Conservation (phyloP, 2,113 vertebrate genomes). For the Aplodontia rufa region DNA sequence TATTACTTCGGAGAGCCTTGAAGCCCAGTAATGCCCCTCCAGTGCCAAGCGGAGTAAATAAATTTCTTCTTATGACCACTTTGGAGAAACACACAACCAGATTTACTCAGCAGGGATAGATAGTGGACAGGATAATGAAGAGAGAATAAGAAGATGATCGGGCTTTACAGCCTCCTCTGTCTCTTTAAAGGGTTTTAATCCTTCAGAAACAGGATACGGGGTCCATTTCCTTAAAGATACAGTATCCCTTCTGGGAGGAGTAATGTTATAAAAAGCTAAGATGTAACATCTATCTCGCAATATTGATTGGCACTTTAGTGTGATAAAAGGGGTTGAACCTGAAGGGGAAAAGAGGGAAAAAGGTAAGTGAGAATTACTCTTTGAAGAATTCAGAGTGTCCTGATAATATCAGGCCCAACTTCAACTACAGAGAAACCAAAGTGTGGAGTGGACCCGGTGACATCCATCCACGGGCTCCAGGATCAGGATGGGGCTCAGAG, state of each 20-base stretch:
- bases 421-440: slow-evolving; percentile 29
- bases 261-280: slow-evolving; percentile 89
- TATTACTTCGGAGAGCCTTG: slow-evolving; percentile 91
- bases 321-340: slow-evolving; percentile 88
- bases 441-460: not conserved
- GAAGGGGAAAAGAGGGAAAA: slow-evolving; percentile 82
- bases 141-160: slow-evolving; percentile 92
- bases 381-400: slow-evolving; percentile 79
- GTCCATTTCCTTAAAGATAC: slow-evolving; percentile 93
- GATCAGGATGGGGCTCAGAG: not conserved
- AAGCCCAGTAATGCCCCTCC: slow-evolving; percentile 91
- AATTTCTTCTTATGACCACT: slow-evolving; percentile 94
- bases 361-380: slow-evolving; percentile 81
- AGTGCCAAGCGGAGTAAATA: slow-evolving; percentile 92
- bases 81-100: slow-evolving; percentile 94
- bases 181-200: slow-evolving; percentile 93
- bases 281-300: slow-evolving; percentile 87
- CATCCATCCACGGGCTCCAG: not conserved
- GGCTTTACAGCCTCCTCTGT: slow-evolving; percentile 92
- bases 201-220: slow-evolving; percentile 90
- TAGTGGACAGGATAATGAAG: slow-evolving; percentile 94
- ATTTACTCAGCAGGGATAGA: slow-evolving; percentile 92
- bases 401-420: slow-evolving; percentile 75
- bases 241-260: slow-evolving; percentile 89
- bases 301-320: slow-evolving; percentile 90